Base-by-base conservation (phyloP, 1,140 invertebrate species). In the Odontomachus brunneus region DNA sequence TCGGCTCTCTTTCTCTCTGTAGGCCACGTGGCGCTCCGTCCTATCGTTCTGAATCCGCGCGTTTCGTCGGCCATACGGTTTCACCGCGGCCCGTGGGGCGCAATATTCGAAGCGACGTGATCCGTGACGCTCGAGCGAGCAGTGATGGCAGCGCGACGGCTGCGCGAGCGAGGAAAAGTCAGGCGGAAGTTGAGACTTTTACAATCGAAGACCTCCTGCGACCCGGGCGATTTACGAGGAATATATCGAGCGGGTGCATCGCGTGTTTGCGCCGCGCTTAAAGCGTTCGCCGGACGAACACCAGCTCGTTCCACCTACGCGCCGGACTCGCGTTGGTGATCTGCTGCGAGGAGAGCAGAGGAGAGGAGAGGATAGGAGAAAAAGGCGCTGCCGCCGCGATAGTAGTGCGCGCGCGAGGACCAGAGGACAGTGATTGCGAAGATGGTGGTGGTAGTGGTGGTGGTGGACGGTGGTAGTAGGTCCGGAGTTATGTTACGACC, bases 401-500 rank as follows among this genome's bases (percentile, higher is more conserved):
- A 75, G 57, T 22, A 17, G 57, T 11, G 72, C 73, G 73, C n/a
- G 22, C 29, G 29, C 15, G 14, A 55, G 44, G 14, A 49, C 44
- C n/a, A 53, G 38, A 11, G 38, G 38, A 44, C 38, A 69, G 24
- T 29, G 65, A 26, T 44, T 49, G 51, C n/a, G 55, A 24, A 7
- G 55, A 0, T 24, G n/a, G 55, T 57, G 55, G 51, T 62, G 33
- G 15, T 72, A n/a, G 66, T 59, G 53, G 66, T 22, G 55, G 63
- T 24, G 22, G 75, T 29, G 66, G 78, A 82, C 59, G 72, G 73
- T 87, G 29, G 65, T 80, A 80, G 65, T 78, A 80, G 75, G 51
- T 78, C 60, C 85, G 88, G 89, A 93, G 89, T 92, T 93, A 92
- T 91, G 90, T 92, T 93, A 92, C 85, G 88, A 89, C 84, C 87